These are phyloP conservation scores for Microplitis manilae DNA, from an alignment of 2,888 invertebrate genomes.

Conservation along the genomic window DNA sequence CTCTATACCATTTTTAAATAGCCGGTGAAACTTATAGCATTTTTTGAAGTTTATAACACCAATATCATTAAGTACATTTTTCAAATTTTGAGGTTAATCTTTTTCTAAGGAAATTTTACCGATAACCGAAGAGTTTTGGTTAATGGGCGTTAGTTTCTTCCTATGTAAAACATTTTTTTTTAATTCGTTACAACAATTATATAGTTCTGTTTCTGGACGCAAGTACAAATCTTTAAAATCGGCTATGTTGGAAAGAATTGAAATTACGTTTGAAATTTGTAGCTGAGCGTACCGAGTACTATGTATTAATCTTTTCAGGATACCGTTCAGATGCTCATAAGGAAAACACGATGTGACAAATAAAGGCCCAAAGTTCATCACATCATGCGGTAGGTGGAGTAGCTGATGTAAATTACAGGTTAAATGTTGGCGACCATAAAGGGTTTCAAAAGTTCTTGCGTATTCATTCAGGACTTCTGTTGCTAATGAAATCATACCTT, in stretches of 20 bases:
- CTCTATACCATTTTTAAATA: too few relatives aligned
- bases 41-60: too few relatives aligned
- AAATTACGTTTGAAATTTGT: slow-evolving; percentile 34
- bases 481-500: slow-evolving; percentile 21
- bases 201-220: not conserved
- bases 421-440: slow-evolving; percentile 32
- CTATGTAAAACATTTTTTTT: not conserved
- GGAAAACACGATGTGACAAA: slow-evolving; percentile 38
- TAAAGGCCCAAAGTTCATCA: slow-evolving; percentile 30
- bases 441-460: slow-evolving; percentile 9
- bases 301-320: slow-evolving; percentile 26
- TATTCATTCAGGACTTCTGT: slow-evolving; percentile 25
- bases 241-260: not conserved
- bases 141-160: not conserved
- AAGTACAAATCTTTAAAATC: not conserved
- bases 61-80: too few relatives aligned
- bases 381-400: slow-evolving; percentile 24
- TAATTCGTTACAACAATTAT: not conserved
- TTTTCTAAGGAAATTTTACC: too few relatives aligned
- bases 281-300: slow-evolving; percentile 29
- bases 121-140: too few relatives aligned
- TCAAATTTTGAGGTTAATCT: too few relatives aligned
- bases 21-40: too few relatives aligned
- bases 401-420: slow-evolving; percentile 36
- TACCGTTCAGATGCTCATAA: slow-evolving; percentile 33